Conservation (phyloP, 2,888 invertebrate genomes). For the Drosophila monieri region DNA sequence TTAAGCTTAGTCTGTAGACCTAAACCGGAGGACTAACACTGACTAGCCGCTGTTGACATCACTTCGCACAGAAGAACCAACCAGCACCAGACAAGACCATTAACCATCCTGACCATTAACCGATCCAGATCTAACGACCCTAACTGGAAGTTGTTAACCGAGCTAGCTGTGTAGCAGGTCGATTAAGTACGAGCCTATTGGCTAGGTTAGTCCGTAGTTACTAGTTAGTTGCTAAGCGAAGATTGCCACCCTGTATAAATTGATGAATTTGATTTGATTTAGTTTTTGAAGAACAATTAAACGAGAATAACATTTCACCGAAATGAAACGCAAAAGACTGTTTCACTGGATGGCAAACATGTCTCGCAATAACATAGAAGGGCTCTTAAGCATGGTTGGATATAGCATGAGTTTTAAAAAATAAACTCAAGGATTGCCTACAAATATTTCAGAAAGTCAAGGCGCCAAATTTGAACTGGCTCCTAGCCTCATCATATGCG, state of each 20-base stretch:
- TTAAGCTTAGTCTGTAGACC: slow-evolving; percentile 39
- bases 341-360: neutral
- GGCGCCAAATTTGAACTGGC: no score
- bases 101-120: neutral
- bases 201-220: slow-evolving; percentile 31
- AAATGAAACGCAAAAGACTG: neutral
- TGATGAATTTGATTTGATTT: slow-evolving; percentile 32
- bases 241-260: slow-evolving; percentile 34
- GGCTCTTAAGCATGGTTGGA: no score
- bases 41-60: slow-evolving; percentile 66
- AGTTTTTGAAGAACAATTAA: slow-evolving; percentile 30
- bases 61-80: slow-evolving; percentile 26
- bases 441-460: no score
- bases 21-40: slow-evolving; percentile 29
- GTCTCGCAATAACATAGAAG: no score
- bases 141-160: neutral
- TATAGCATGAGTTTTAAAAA: no score
- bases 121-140: neutral
- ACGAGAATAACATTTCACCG: slow-evolving; percentile 14
- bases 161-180: slow-evolving; percentile 33
- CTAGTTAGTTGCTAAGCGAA: slow-evolving; percentile 35
- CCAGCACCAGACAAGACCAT: slow-evolving; percentile 1
- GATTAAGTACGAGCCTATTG: slow-evolving; percentile 34
- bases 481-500: no score
- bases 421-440: no score